Base-by-base conservation (phyloP, 1,140 invertebrate species). In the Drosophila carrolli region DNA sequence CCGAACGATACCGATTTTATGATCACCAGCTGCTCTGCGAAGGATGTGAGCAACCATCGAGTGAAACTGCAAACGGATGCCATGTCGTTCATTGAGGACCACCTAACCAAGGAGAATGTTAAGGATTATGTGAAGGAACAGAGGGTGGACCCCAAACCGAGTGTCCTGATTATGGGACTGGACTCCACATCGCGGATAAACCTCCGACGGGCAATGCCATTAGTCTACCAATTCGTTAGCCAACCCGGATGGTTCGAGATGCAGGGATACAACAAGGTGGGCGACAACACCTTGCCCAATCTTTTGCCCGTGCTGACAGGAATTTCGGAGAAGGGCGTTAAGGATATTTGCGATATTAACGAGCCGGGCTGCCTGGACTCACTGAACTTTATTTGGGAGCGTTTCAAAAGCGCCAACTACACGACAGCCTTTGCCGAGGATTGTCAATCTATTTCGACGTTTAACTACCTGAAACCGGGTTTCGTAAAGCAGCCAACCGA, bases 271-370 rank as follows among this genome's bases (percentile, higher is more conserved):
- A 82, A 47, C n/a, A 79, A 79, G 16, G 23, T 79, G 59, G 96
- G 94, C 0, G 96, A 96, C 65, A 97, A 97, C 72, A 97, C 96
- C 0, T 97, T 96, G 88, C 96, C 96, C 1, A 97, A 97, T 92
- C 80, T 97, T 27, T 95, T 97, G 93, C 95, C 96, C 0, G 90
- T 96, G 3, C 91, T 97, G 8, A 95, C 95, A 1, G 96, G 96
- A 1, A 92, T 93, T 46, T 94, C 88, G 83, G 77, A 91, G 43
- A 67, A 78, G 9, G 92, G 93, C 67, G 89, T 93, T 4, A 84
- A 92, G 58, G 50, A 81, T 13, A 82, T 92, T 70, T 95, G 95
- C 76, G 88, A 93, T 55, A 93, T 94, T 2, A 90, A 75, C 48
- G 78, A 81, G 13, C 63, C 81, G 0, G 93, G 93, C 43, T 92